Evolutionary conservation across 2,113 vertebrate species (phyloP).

Genomic region (Tetraodon nigroviridis): DNA sequence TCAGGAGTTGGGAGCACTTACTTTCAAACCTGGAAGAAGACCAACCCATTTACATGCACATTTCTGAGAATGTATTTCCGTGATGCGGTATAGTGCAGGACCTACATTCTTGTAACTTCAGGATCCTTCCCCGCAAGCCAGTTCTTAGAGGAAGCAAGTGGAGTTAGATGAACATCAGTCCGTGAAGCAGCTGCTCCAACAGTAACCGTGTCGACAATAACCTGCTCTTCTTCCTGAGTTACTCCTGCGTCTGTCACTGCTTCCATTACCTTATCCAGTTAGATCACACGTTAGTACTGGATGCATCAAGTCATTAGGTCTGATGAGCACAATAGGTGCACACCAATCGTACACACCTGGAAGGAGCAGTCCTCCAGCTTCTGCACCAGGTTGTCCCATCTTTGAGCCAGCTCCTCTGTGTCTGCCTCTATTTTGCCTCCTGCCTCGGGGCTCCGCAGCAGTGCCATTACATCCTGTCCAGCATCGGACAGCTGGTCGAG

Average conservation of each 20-base stretch:
- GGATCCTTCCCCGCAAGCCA: constrained; percentile 80
- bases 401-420: constrained; percentile 86
- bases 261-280: constrained; percentile 80
- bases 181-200: constrained; percentile 58
- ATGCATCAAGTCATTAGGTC: too few relatives aligned
- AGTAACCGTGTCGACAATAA: constrained; percentile 61
- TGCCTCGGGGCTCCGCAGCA: constrained; percentile 76
- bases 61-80: not conserved
- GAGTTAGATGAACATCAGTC: constrained; percentile 74
- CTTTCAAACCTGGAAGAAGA: constrained; percentile 78
- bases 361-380: constrained; percentile 92
- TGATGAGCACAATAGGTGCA: not conserved
- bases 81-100: not conserved
- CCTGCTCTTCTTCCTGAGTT: constrained; percentile 73
- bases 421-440: constrained; percentile 77
- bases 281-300: not conserved
- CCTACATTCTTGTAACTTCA: constrained; percentile 84
- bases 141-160: constrained; percentile 85
- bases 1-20: constrained; percentile 76
- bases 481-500: constrained; percentile 87
- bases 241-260: constrained; percentile 80
- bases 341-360: constrained; percentile 74
- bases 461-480: constrained; percentile 82
- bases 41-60: not conserved
- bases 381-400: constrained; percentile 95